These are phyloP conservation scores for Haliclystus octoradiatus DNA, from an alignment of 30 jellyfish, hydroid and myxozoan genomes.

Conservation along the genomic window DNA sequence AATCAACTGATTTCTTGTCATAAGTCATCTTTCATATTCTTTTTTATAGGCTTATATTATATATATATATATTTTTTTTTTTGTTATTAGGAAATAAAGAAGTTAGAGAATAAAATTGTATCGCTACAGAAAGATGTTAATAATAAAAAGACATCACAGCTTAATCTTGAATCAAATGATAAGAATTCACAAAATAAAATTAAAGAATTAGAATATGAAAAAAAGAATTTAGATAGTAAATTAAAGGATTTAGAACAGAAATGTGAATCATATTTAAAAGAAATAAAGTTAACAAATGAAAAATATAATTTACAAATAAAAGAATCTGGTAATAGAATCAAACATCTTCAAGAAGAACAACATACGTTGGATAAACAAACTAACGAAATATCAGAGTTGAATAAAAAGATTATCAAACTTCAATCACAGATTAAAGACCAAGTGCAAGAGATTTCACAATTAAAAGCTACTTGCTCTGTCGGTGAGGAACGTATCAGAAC, in stretches of 20 bases:
- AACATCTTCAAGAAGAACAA: not conserved
- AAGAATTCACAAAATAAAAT: not conserved
- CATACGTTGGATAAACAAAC: not conserved
- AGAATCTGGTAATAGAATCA: too few species aligned
- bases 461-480: too few species aligned
- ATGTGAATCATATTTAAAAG: slow-evolving; percentile 7
- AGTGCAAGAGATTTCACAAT: not conserved
- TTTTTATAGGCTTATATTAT: too few species aligned
- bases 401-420: not conserved
- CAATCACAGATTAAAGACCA: not conserved
- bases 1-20: too few species aligned
- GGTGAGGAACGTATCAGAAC: too few species aligned
- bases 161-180: not conserved
- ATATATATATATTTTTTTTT: too few species aligned
- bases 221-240: slow-evolving; percentile 10
- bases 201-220: not conserved
- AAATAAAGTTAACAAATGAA: not conserved
- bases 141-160: not conserved
- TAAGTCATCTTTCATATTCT: too few species aligned
- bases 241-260: slow-evolving; percentile 23
- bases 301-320: too few species aligned
- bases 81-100: not conserved
- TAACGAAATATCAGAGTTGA: slow-evolving; percentile 4
- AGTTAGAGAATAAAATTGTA: not conserved
- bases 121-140: not conserved